Base-by-base conservation (phyloP, 2,888 invertebrate genomes). In the Drepanosiphum platanoidis region DNA sequence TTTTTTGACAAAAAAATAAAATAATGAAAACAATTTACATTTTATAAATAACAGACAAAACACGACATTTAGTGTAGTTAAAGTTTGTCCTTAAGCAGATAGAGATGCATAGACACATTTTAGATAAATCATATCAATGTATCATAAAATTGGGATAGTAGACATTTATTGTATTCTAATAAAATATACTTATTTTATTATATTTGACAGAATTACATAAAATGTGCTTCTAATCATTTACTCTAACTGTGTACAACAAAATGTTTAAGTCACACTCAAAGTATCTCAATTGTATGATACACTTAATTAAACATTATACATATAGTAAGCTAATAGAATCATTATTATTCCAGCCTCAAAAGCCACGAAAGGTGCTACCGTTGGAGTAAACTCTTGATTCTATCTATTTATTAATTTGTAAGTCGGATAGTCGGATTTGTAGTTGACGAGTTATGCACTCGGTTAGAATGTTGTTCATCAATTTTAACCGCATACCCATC, bases 291-390 rank as follows among this genome's bases (percentile, higher is more conserved):
- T 78, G 22, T n/a, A 79, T 68, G 66, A 46, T 66, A 42, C 46
- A 46, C 46, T 13, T 46, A 8, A 11, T 4, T 11, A 1, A 30
- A 13, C 32, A n/a, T 79, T 68, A 11, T 79, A 3, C 34, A 81
- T n/a, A 34, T 36, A 61, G 71, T 11, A 5, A 64, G 46, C 74
- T 86, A 74, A 86, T 83, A 30, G 70, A 64, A 64, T 61, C 68
- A 83, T 83, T 86, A 70, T 80, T 82, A 86, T 86, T 87, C 68
- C 83, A 87, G 87, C 86, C 86, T 79, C 81, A 80, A 86, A 87
- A 86, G 75, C 86, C 87, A 75, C 80, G 87, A 83, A 87, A 87
- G 86, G 30, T 77, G 84, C 36, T 77, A 27, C 84, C 84, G 9
- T 52, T 84, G 84, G 84, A 84, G 77, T 84, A 84, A 77, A 75